Evolutionary conservation across 2,888 invertebrate species (phyloP), one percentile per base, ranked within the genome.

Genomic region (Fragum fragum): DNA sequence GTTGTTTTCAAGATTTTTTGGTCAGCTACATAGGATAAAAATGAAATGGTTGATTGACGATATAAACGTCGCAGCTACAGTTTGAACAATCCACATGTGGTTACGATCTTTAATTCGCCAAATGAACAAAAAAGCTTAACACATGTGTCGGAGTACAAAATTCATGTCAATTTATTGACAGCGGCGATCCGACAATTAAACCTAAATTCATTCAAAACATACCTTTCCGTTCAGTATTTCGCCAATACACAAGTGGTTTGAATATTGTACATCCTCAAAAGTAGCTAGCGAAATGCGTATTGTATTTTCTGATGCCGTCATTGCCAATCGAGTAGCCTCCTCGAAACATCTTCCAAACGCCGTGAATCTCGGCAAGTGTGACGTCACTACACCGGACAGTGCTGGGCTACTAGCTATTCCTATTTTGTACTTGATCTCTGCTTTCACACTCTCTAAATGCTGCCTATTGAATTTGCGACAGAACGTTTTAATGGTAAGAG

Each of bases 351-450:
- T 79, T 1, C 90, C 90, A 14, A 90, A 77, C 21, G 88, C 61
- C 18, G 80, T 71, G 59, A 87, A 89, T 57, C 81, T 79, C 1
- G 90, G 91, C 32, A 87, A 75, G 7, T 82, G 76, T 18, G 70
- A 57, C 11, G 88, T 88, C 0, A 91, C 75, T 3, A 89, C 84
- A 6, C 91, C 91, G 14, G 89, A 84, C 36, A 82, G 81, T 7
- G 88, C 87, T 11, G 77, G 73, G 5, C 91, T 91, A 11, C 59
- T n/a, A 23, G 79, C 75, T 73, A 72, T 81, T 42, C 69, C 87
- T 69, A 53, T 73, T 29, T 69, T 79, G 18, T 78, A 32, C 18
- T 55, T 69, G 28, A 74, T 26, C 9, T 73, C 70, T 5, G 76
- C n/a, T 6, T 82, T 76, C 42, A 85, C 66, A 14, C 80, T 82